A percentile compares a stretch with the other conserved stretches of the same genome.
Conservation (phyloP, 2,113 vertebrate genomes). For the Anoura caudifer region DNA sequence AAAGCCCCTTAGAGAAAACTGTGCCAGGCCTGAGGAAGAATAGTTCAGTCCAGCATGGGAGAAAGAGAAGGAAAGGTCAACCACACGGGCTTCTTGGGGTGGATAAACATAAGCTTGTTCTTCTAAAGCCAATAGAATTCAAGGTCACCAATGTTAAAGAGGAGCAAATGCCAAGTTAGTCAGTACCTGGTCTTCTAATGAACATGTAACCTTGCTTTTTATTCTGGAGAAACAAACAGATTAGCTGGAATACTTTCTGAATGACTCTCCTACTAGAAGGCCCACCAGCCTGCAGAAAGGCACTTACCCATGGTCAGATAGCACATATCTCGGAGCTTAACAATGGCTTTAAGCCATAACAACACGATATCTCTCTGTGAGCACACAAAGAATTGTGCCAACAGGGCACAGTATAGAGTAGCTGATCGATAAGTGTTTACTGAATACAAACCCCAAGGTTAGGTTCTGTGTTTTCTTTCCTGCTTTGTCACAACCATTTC, state of each 20-base stretch:
- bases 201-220: constrained; percentile 1
- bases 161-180: neutral
- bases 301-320: neutral
- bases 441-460: neutral
- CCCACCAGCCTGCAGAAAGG: neutral
- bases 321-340: neutral
- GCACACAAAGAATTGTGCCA: neutral
- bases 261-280: neutral
- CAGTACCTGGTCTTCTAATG: neutral
- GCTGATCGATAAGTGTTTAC: neutral
- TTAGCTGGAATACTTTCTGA: constrained; percentile 21
- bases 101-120: neutral
- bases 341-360: neutral
- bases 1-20: neutral
- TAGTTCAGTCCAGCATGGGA: neutral
- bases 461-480: neutral
- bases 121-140: neutral
- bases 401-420: neutral
- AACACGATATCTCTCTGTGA: neutral
- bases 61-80: neutral
- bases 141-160: neutral
- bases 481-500: neutral
- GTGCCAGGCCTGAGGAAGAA: neutral
- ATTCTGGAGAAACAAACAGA: constrained; percentile 9
- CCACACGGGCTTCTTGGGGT: neutral